Evolutionary conservation across 2,888 invertebrate genomes (phyloP).

Genomic region (Melanostoma mellinum): DNA sequence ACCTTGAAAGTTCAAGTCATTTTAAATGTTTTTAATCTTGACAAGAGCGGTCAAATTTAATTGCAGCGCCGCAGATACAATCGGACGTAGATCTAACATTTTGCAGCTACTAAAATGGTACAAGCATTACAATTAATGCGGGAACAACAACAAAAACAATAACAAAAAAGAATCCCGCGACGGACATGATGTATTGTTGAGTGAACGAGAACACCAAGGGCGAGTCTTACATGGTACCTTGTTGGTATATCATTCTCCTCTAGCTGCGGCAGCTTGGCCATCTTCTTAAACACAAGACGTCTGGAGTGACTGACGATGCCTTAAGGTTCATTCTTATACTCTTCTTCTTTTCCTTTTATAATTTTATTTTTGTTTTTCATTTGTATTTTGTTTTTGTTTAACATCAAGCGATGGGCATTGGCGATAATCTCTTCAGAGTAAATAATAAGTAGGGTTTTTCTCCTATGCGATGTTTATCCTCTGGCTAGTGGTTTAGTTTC

Average conservation of each 20-base stretch:
- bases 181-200: conserved; percentile 65
- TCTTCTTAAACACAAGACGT: conserved; percentile 34
- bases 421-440: conserved; percentile 70
- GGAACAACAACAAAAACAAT: conserved; percentile 5
- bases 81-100: conserved; percentile 66
- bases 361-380: not conserved
- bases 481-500: conserved; percentile 46
- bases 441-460: conserved; percentile 66
- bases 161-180: conserved; percentile 14
- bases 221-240: conserved; percentile 41
- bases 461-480: conserved; percentile 46
- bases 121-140: conserved; percentile 66
- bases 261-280: conserved; percentile 21
- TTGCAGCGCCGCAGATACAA: conserved; percentile 59
- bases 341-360: not conserved
- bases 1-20: conserved; percentile 49
- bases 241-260: conserved; percentile 35
- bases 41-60: conserved; percentile 64
- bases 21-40: conserved; percentile 53
- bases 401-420: conserved; percentile 64
- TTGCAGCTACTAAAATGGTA: conserved; percentile 65
- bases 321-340: conserved; percentile 41
- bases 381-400: not conserved
- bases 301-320: conserved; percentile 60
- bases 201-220: conserved; percentile 66